These are phyloP conservation scores for Meta bourneti DNA, from an alignment of 2,888 invertebrate genomes.

Conservation along the genomic window DNA sequence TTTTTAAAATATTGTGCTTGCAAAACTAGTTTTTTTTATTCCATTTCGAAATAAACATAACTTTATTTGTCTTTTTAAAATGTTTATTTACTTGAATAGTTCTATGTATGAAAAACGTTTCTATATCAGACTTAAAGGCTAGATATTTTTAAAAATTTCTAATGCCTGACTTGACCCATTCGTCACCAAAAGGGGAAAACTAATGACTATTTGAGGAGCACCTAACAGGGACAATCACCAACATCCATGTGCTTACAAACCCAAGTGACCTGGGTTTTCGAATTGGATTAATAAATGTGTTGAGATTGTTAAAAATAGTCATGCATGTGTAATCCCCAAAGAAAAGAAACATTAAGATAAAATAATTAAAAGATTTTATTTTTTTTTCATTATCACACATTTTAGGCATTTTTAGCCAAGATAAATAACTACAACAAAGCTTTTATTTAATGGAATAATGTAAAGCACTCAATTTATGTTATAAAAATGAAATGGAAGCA, in stretches of 20 bases:
- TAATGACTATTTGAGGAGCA: too few species aligned
- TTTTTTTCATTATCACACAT: conserved; percentile 74
- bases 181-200: too few species aligned
- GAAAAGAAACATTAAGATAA: background rate
- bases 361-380: conserved; percentile 73
- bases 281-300: too few species aligned
- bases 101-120: too few species aligned
- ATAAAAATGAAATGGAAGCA: conserved; percentile 74
- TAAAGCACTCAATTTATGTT: conserved; percentile 62
- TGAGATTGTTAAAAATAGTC: too few species aligned
- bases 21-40: conserved; percentile 7
- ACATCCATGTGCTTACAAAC: too few species aligned
- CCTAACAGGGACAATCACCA: too few species aligned
- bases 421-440: conserved; percentile 74
- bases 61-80: background rate
- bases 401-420: conserved; percentile 58
- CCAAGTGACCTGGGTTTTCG: too few species aligned
- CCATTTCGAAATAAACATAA: conserved; percentile 11
- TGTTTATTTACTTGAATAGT: background rate
- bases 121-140: too few species aligned
- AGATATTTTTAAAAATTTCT: too few species aligned
- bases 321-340: too few species aligned
- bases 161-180: too few species aligned
- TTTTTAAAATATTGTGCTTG: background rate
- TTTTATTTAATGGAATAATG: conserved; percentile 60